These are phyloP conservation scores for Pissodes strobi DNA, from an alignment of 1,140 invertebrate species.

Conservation along the genomic window DNA sequence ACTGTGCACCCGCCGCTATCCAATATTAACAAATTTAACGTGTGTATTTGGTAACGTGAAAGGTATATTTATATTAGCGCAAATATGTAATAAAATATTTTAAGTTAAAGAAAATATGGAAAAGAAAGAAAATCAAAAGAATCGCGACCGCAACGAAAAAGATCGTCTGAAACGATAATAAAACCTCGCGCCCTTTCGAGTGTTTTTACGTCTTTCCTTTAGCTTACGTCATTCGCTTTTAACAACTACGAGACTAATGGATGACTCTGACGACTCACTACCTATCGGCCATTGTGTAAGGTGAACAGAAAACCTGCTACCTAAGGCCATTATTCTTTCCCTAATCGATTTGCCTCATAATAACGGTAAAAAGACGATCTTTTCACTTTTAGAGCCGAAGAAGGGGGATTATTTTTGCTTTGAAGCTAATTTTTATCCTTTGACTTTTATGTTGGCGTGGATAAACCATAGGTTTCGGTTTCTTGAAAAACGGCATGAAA, in stretches of 20 bases:
- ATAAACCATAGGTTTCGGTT: no score
- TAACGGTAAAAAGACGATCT: slow-evolving; percentile 35
- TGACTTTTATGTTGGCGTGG: no score
- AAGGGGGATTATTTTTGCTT: background rate
- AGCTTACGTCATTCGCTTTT: slow-evolving; percentile 51
- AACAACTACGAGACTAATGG: slow-evolving; percentile 53
- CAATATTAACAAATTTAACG: no score
- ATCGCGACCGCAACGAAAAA: background rate
- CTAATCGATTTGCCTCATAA: slow-evolving; percentile 35
- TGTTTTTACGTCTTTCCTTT: slow-evolving; percentile 36
- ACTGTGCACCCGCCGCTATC: no score
- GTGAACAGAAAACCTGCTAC: slow-evolving; percentile 43
- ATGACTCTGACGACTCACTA: slow-evolving; percentile 48
- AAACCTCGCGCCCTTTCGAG: slow-evolving; percentile 23
- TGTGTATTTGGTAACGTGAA: no score
- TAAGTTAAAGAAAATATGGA: background rate
- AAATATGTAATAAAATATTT: background rate
- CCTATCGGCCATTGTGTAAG: slow-evolving; percentile 45
- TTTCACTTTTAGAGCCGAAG: background rate
- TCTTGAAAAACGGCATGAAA: no score
- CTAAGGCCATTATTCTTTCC: slow-evolving; percentile 47
- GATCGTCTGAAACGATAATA: slow-evolving; percentile 30
- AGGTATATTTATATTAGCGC: background rate
- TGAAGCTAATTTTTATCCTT: slow-evolving; percentile 3
- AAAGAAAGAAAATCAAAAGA: background rate